These are phyloP conservation scores for Cyclura pinguis DNA, from an alignment of 2,797 vertebrate genomes.

Conservation along the genomic window DNA sequence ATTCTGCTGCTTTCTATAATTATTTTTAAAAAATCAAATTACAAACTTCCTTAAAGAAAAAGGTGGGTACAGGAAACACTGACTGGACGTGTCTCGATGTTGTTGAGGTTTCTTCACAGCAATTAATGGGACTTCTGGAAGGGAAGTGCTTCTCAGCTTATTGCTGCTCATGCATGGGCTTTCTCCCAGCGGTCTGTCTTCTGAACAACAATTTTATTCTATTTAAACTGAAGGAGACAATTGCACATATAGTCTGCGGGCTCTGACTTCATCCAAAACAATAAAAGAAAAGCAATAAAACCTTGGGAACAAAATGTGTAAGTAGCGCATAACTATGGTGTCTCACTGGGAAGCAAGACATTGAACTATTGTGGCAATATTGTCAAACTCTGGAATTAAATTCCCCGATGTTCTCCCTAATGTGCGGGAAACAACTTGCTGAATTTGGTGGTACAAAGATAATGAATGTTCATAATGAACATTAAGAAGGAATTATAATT, in stretches of 20 bases:
- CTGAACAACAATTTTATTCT: conserved; percentile 49
- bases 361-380: background rate
- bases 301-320: conserved; percentile 67
- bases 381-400: background rate
- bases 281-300: conserved; percentile 76
- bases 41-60: conserved; percentile 37
- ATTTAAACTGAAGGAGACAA: conserved; percentile 52
- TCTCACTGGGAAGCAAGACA: background rate
- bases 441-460: background rate
- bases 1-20: background rate
- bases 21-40: conserved; percentile 14
- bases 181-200: conserved; percentile 17
- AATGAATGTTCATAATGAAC: background rate
- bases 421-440: background rate
- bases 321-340: conserved; percentile 48
- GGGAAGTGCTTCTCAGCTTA: background rate
- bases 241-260: conserved; percentile 43
- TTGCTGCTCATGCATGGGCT: background rate
- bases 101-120: background rate
- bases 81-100: background rate
- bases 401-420: background rate
- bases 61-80: conserved; percentile 1
- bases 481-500: background rate
- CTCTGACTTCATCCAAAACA: conserved; percentile 62
- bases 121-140: conserved; percentile 7